phyloP scores from a whole-genome alignment of 1,140 invertebrate species.

The Penaeus vannamei region DNA sequence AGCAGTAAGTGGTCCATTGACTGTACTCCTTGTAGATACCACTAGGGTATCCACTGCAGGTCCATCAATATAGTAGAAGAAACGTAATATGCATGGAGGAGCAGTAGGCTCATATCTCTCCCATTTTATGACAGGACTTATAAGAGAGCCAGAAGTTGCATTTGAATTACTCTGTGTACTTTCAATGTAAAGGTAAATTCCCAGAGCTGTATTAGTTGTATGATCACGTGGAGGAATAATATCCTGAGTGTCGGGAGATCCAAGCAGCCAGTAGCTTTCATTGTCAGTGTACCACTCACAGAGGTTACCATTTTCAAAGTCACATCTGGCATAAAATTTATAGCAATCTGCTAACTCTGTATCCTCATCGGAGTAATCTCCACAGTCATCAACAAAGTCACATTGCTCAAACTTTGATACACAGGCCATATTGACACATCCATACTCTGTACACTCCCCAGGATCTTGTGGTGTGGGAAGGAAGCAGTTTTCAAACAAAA shows the following conservation, averaged over 20 bases:
- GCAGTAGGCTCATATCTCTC: background rate
- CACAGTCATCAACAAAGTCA: slow-evolving; percentile 64
- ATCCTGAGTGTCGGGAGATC: slow-evolving; percentile 30
- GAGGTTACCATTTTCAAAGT: slow-evolving; percentile 51
- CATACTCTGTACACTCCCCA: slow-evolving; percentile 33
- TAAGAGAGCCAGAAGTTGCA: slow-evolving; percentile 5
- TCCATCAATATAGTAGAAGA: slow-evolving; percentile 57
- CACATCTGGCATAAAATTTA: slow-evolving; percentile 35
- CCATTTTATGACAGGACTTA: slow-evolving; percentile 50
- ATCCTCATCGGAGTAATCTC: slow-evolving; percentile 56
- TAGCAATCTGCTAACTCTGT: slow-evolving; percentile 16
- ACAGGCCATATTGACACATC: slow-evolving; percentile 48
- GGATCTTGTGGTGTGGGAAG: slow-evolving; percentile 46
- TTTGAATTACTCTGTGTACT: background rate
- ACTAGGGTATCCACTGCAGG: slow-evolving; percentile 24
- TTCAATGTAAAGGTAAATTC: slow-evolving; percentile 49
- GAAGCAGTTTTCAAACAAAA: slow-evolving; percentile 55
- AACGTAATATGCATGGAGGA: slow-evolving; percentile 33
- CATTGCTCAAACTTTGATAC: slow-evolving; percentile 48
- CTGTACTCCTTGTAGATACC: slow-evolving; percentile 33
- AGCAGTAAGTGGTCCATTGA: slow-evolving; percentile 36
- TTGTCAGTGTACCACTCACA: slow-evolving; percentile 50
- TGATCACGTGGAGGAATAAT: slow-evolving; percentile 52
- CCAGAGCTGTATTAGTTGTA: slow-evolving; percentile 43
- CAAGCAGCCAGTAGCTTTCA: slow-evolving; percentile 44